Conservation (phyloP, 1,140 invertebrate genomes). For the Drosophila nasuta region DNA sequence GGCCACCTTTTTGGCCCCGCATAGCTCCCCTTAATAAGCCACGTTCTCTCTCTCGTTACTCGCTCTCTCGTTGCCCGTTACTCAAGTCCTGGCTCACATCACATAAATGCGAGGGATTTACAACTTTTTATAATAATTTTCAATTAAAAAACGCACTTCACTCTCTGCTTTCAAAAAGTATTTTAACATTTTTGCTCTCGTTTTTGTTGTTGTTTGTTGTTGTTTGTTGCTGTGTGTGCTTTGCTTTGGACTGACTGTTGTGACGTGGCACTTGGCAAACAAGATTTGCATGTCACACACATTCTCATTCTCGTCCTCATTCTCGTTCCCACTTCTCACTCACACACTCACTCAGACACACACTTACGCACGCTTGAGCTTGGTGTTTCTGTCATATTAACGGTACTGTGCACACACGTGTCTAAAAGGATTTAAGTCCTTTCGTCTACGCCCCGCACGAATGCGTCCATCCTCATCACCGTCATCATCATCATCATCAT, state of each 20-base stretch:
- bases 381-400: slow-evolving; percentile 82
- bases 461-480: slow-evolving; percentile 36
- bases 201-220: slow-evolving; percentile 34
- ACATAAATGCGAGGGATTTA: slow-evolving; percentile 66
- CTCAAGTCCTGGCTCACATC: slow-evolving; percentile 15
- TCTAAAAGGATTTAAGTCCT: slow-evolving; percentile 80
- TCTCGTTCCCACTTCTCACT: no score
- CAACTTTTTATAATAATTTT: slow-evolving; percentile 83
- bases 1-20: slow-evolving; percentile 67
- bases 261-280: slow-evolving; percentile 73
- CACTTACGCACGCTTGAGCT: slow-evolving; percentile 68
- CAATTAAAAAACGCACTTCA: slow-evolving; percentile 80
- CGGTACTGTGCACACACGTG: slow-evolving; percentile 80
- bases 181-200: slow-evolving; percentile 54
- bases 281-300: slow-evolving; percentile 80
- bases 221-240: slow-evolving; percentile 10
- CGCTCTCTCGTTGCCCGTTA: neutral
- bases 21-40: slow-evolving; percentile 59
- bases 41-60: neutral
- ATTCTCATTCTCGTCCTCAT: neutral
- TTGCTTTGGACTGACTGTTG: slow-evolving; percentile 36
- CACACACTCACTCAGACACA: slow-evolving; percentile 23
- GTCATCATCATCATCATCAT: neutral
- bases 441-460: slow-evolving; percentile 58
- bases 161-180: slow-evolving; percentile 24